phyloP scores from a whole-genome alignment of 2,113 vertebrate species.

The Daphoenositta chrysoptera region DNA sequence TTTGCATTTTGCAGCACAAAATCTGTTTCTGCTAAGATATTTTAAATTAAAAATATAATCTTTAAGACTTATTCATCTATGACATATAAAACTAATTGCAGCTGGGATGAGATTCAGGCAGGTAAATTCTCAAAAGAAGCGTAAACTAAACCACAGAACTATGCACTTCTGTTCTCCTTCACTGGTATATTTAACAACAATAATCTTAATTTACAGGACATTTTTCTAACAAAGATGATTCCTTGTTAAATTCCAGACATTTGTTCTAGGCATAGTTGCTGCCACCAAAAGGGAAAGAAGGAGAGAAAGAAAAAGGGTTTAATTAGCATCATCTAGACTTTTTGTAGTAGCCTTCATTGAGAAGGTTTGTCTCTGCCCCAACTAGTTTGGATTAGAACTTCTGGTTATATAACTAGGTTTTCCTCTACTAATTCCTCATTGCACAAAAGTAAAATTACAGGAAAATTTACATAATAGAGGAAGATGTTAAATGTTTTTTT shows the following conservation, averaged over 20 bases:
- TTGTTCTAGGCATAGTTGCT: neutral
- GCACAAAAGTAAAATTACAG: neutral
- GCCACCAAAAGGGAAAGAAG: neutral
- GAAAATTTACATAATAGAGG: neutral
- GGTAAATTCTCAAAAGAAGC: neutral
- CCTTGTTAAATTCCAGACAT: neutral
- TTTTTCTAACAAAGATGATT: neutral
- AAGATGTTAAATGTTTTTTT: neutral
- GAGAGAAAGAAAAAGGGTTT: neutral
- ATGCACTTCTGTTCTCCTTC: neutral
- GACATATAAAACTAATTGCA: neutral
- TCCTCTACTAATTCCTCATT: neutral
- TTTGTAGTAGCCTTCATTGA: neutral
- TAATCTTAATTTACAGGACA: neutral
- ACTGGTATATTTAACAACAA: neutral
- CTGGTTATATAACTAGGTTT: neutral
- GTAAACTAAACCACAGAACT: neutral
- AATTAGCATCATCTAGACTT: neutral
- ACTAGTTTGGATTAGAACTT: neutral
- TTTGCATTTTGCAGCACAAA: neutral
- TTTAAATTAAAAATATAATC: neutral
- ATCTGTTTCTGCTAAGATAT: neutral
- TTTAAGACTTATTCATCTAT: neutral
- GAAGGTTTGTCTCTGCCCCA: neutral
- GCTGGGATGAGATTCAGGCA: neutral